Evolutionary conservation across 2,797 vertebrate species (phyloP).

Genomic region (Thamnophis elegans): DNA sequence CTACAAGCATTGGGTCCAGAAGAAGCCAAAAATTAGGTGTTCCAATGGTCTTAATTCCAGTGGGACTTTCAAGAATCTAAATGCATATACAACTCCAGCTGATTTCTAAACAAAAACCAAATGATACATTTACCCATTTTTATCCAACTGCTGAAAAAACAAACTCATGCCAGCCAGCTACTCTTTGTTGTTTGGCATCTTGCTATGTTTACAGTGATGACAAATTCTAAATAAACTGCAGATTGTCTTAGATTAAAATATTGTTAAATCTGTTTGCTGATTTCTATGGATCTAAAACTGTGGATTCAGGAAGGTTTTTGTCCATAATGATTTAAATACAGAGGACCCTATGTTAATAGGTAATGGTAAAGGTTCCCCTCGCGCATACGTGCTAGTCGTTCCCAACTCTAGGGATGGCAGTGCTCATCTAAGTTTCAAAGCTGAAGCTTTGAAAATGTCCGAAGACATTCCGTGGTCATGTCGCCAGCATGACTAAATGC

Average conservation of each 20-base stretch:
- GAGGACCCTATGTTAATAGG: neutral
- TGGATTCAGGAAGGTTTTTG: neutral
- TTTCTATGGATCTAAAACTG: neutral
- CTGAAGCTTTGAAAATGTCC: too few species aligned
- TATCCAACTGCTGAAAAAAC: neutral
- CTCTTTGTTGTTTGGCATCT: neutral
- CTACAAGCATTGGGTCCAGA: neutral
- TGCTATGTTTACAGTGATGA: neutral
- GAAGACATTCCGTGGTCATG: too few species aligned
- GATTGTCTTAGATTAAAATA: neutral
- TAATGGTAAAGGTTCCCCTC: too few species aligned
- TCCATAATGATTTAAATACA: neutral
- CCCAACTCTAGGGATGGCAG: too few species aligned
- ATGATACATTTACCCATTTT: neutral
- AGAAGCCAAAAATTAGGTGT: neutral
- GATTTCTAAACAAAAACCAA: neutral
- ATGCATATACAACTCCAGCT: neutral
- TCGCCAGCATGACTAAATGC: too few species aligned
- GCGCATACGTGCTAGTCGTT: too few species aligned
- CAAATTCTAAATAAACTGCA: neutral
- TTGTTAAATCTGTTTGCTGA: neutral
- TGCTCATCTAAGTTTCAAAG: too few species aligned
- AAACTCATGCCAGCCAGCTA: neutral
- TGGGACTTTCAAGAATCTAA: neutral
- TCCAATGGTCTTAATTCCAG: neutral